phyloP scores from a whole-genome alignment of 2,888 invertebrate genomes.

The Aleiodes leptofemur region DNA sequence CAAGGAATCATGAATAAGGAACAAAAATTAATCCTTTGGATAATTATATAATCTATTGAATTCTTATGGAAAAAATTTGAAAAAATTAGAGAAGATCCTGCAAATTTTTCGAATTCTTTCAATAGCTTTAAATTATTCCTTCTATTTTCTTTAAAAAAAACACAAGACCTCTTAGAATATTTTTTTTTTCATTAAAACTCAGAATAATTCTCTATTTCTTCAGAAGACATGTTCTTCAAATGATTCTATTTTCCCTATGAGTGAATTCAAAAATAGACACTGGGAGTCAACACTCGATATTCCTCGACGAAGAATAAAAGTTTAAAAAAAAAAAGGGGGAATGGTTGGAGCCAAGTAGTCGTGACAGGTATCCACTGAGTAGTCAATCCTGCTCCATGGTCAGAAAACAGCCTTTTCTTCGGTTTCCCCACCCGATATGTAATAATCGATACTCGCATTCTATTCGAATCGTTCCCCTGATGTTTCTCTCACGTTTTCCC shows the following conservation, averaged over 20 bases:
- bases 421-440: conserved; percentile 8
- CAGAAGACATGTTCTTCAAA: no score
- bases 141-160: no score
- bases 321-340: background rate
- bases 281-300: conserved; percentile 6
- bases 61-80: no score
- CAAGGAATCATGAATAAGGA: no score
- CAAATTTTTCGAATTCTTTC: no score
- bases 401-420: conserved; percentile 24
- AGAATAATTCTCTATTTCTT: no score
- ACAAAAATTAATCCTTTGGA: background rate
- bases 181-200: no score
- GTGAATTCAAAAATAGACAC: no score
- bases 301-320: background rate
- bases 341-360: background rate
- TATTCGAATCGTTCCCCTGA: conserved; percentile 26
- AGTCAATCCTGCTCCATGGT: conserved; percentile 13
- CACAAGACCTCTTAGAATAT: conserved; percentile 10
- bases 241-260: no score
- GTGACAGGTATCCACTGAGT: conserved; percentile 19
- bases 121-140: no score
- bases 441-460: conserved; percentile 39
- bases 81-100: no score
- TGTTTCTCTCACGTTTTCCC: conserved; percentile 14
- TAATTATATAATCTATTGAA: no score